Conservation (phyloP, 2,797 vertebrate genomes). For the Momotus momota region DNA sequence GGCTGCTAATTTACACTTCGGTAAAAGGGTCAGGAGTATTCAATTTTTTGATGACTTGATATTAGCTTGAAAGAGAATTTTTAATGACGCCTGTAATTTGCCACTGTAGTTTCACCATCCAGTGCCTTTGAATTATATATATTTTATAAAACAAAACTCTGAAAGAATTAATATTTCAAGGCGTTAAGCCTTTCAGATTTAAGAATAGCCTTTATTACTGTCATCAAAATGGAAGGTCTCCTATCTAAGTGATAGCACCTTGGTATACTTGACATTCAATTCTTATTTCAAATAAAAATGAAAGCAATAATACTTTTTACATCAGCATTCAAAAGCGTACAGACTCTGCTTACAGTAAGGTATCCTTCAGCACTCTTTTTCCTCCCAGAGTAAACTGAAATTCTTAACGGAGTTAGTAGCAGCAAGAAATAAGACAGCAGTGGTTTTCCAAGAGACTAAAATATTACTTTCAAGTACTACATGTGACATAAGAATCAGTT, state of each 20-base stretch:
- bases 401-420: not conserved
- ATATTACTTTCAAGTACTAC: not conserved
- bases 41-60: slow-evolving; percentile 74
- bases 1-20: slow-evolving; percentile 78
- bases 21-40: slow-evolving; percentile 75
- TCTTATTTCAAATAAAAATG: not conserved
- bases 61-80: slow-evolving; percentile 77
- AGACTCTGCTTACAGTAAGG: not conserved
- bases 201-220: slow-evolving; percentile 2
- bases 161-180: slow-evolving; percentile 6
- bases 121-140: slow-evolving; percentile 48
- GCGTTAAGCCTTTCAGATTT: not conserved
- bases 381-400: not conserved
- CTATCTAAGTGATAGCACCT: not conserved
- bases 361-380: not conserved
- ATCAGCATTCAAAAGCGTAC: not conserved
- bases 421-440: not conserved
- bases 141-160: slow-evolving; percentile 50
- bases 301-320: not conserved
- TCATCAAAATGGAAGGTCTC: not conserved
- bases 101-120: slow-evolving; percentile 45
- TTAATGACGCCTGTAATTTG: slow-evolving; percentile 77
- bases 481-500: not conserved
- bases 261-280: not conserved
- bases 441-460: not conserved